Conservation (phyloP, 2,888 invertebrate species). For the Notocelia uddmanniana region DNA sequence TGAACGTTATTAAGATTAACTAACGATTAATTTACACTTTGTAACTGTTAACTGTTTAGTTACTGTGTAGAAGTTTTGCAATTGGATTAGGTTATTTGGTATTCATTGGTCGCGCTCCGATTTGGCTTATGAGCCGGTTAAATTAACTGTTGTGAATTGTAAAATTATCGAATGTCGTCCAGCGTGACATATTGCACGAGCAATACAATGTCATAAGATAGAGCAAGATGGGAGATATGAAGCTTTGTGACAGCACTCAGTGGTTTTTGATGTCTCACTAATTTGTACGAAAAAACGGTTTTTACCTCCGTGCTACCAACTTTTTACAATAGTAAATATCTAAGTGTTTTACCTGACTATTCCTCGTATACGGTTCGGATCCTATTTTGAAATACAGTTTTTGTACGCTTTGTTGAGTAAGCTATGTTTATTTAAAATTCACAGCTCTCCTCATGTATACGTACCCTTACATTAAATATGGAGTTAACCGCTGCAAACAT, state of each 20-base stretch:
- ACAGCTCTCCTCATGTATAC: neutral
- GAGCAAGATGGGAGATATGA: too few relatives aligned
- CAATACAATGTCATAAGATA: too few relatives aligned
- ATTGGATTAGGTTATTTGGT: constrained; percentile 25
- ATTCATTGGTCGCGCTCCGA: constrained; percentile 30
- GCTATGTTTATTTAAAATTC: neutral
- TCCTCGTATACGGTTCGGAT: too few relatives aligned
- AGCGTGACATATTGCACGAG: too few relatives aligned
- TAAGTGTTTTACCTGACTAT: too few relatives aligned
- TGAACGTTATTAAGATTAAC: constrained; percentile 35
- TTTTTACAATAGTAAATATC: too few relatives aligned
- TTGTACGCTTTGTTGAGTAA: too few relatives aligned
- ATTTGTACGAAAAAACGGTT: too few relatives aligned
- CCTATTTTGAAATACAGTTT: too few relatives aligned
- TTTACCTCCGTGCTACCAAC: too few relatives aligned
- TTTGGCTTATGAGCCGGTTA: constrained; percentile 9
- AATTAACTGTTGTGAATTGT: neutral
- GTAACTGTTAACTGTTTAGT: constrained; percentile 29
- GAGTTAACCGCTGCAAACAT: constrained; percentile 19
- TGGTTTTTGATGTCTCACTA: too few relatives aligned
- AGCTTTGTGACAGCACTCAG: too few relatives aligned
- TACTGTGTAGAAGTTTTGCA: constrained; percentile 24
- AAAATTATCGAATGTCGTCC: neutral
- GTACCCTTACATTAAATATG: neutral
- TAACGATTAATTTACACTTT: constrained; percentile 30